Evolutionary conservation across 2,113 vertebrate genomes (phyloP), one percentile per base, ranked within the genome.

Genomic region (Beaufortia kweichowensis): DNA sequence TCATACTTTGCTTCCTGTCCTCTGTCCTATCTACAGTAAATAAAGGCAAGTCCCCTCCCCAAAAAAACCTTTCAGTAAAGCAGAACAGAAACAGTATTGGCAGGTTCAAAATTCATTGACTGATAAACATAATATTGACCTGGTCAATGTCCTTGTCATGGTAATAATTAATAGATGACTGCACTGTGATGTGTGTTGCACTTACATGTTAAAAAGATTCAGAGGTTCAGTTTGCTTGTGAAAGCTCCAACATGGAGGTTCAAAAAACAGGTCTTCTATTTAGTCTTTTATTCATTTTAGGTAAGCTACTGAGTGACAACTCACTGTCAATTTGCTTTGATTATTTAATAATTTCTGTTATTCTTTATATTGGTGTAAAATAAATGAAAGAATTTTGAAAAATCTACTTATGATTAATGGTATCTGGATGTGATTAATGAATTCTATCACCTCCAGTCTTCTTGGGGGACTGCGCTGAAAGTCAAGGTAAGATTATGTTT

Each of bases 131-230:
- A 66, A 35, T 4, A 39, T 76, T 89, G 89, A 86, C 89, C 83
- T 82, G 83, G 73, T 81, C 83, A 28, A 56, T 68, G 84, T 90
- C 85, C 88, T 90, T 87, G 86, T 83, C 19, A 6, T n/a, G 89
- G 62, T 81, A 92, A 91, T 92, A 88, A 91, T 92, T 91, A 85
- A 92, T 90, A 50, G 77, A 82, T 76, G 75, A 80, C 14, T 72
- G 23, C n/a, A n/a, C n/a, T n/a, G n/a, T n/a, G n/a, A n/a, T n/a
- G n/a, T n/a, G n/a, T n/a, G n/a, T n/a, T n/a, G n/a, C n/a, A 81
- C 55, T 56, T 26, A 63, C 19, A 41, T 57, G 56, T 39, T 62
- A 77, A 83, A 84, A 76, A 78, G 83, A 29, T 74, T 57, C 64
- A 86, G 31, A 72, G 78, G 33, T 56, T 75, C 78, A 81, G 83